A percentile compares a stretch with the other conserved stretches of the same genome.
Evolutionary conservation across 53 echinoderm and acorn worm species (phyloP).

Genomic region (Patiria pectinifera): DNA sequence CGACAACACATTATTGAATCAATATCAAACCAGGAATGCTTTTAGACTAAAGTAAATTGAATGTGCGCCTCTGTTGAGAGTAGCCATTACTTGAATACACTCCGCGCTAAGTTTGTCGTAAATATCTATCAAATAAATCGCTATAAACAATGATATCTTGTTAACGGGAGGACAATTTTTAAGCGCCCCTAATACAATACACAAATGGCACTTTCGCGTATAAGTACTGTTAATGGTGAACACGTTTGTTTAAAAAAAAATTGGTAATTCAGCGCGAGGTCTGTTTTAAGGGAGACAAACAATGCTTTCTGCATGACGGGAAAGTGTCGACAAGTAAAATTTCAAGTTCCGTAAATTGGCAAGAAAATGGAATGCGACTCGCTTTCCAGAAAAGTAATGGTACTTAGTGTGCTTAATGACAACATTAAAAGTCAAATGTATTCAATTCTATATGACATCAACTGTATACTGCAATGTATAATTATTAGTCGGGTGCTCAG

Average conservation of each 20-base stretch:
- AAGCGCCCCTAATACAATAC: not conserved
- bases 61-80: not conserved
- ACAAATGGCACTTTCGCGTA: not conserved
- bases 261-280: not conserved
- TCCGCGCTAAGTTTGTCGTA: not conserved
- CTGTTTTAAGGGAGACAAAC: not conserved
- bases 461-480: not conserved
- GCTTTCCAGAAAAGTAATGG: not conserved
- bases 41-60: not conserved
- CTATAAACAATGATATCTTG: not conserved
- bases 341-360: not conserved
- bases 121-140: not conserved
- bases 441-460: not conserved
- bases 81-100: not conserved
- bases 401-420: not conserved
- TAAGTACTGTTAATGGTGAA: not conserved
- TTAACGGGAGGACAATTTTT: not conserved
- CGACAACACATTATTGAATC: conserved; percentile 30
- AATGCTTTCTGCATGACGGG: not conserved
- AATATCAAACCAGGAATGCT: conserved; percentile 7
- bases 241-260: not conserved
- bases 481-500: not conserved
- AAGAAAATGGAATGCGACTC: not conserved
- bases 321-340: not conserved
- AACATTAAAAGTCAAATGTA: not conserved